Conservation (phyloP, 2,113 vertebrate genomes). For the Sphyrna mokarran region DNA sequence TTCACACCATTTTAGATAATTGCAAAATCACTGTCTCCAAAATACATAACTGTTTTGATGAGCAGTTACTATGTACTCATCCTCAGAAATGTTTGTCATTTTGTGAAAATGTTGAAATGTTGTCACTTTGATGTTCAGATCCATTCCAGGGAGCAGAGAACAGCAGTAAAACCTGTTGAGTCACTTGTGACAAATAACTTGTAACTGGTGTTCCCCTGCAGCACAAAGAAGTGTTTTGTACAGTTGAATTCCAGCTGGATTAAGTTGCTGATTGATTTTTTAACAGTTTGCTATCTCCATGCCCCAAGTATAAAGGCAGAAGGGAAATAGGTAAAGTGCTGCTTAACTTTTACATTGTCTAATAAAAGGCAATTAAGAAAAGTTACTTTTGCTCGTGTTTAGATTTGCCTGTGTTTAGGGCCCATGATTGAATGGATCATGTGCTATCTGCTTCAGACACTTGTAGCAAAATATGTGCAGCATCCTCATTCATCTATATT, state of each 20-base stretch:
- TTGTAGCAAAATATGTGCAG: background rate
- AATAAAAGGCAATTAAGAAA: background rate
- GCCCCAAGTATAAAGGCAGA: too few species aligned
- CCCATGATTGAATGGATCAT: background rate
- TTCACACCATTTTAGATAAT: background rate
- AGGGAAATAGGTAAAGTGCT: background rate
- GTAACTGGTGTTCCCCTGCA: background rate
- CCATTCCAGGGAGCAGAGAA: background rate
- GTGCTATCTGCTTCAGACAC: background rate
- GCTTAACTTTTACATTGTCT: background rate
- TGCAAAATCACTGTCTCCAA: background rate
- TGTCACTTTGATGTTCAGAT: background rate
- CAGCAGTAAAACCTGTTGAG: conserved; percentile 4
- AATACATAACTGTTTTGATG: background rate
- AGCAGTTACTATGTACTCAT: background rate
- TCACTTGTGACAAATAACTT: background rate
- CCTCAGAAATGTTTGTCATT: background rate
- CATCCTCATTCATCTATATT: background rate
- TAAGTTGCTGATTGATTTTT: background rate
- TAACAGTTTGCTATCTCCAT: background rate
- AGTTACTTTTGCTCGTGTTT: background rate
- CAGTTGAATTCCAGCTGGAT: conserved; percentile 2
- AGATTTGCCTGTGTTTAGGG: background rate
- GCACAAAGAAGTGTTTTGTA: too few species aligned
- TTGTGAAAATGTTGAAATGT: background rate